Evolutionary conservation across 1,140 invertebrate species (phyloP).

Genomic region (Elysia chlorotica): DNA sequence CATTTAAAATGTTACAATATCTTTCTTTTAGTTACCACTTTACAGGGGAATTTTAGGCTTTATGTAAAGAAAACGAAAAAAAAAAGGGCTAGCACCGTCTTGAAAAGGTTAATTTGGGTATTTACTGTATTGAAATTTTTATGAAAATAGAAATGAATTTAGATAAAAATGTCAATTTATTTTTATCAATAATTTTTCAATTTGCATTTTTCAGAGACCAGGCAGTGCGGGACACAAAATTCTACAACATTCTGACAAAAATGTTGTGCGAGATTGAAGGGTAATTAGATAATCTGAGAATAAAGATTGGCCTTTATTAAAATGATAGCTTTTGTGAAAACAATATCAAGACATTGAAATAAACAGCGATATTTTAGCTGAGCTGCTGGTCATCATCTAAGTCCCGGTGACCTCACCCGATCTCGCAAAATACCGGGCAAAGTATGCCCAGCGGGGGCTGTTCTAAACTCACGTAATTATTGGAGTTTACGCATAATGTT

Average conservation of each 20-base stretch:
- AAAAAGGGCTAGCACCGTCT: too few relatives aligned
- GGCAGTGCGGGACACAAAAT: slow-evolving; percentile 47
- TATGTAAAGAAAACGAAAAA: too few relatives aligned
- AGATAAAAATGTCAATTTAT: neutral
- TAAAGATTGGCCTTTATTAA: neutral
- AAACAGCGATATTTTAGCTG: too few relatives aligned
- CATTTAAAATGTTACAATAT: too few relatives aligned
- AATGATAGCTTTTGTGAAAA: neutral
- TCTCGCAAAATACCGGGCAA: too few relatives aligned
- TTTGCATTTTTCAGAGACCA: slow-evolving; percentile 39
- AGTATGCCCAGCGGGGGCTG: too few relatives aligned
- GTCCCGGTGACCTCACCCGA: too few relatives aligned
- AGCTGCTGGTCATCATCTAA: too few relatives aligned
- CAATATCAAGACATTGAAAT: too few relatives aligned
- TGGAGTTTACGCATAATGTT: too few relatives aligned
- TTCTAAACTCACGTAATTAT: too few relatives aligned
- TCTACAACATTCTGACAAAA: slow-evolving; percentile 50
- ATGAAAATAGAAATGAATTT: neutral
- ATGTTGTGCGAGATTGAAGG: slow-evolving; percentile 53
- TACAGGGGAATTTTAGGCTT: neutral
- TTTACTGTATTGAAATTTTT: neutral
- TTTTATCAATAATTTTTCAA: slow-evolving; percentile 3
- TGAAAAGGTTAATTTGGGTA: neutral
- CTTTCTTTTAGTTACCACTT: too few relatives aligned
- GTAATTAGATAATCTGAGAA: slow-evolving; percentile 35